Conservation (phyloP, 2,888 invertebrate genomes). For the Euplagia quadripunctaria region DNA sequence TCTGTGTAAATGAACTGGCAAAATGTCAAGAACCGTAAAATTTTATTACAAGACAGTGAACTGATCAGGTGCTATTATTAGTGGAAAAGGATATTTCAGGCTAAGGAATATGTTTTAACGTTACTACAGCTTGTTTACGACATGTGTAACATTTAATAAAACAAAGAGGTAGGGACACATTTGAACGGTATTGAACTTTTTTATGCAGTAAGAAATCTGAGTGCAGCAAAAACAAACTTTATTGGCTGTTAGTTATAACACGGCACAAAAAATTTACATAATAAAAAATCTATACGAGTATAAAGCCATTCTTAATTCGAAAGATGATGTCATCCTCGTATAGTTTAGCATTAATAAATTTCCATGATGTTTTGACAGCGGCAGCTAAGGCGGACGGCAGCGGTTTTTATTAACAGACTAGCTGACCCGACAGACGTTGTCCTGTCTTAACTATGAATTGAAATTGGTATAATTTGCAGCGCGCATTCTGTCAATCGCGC, state of each 20-base stretch:
- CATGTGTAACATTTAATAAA: no score
- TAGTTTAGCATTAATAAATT: background rate
- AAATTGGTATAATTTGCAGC: no score
- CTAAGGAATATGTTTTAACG: background rate
- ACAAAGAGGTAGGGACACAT: background rate
- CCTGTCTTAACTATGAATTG: no score
- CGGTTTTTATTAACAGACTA: no score
- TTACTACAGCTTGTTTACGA: background rate
- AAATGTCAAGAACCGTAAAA: slow-evolving; percentile 15
- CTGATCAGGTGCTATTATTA: background rate
- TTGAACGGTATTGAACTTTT: background rate
- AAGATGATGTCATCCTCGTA: background rate
- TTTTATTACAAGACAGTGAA: slow-evolving; percentile 9
- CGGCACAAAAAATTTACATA: no score
- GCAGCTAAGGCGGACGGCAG: no score
- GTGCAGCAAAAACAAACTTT: background rate
- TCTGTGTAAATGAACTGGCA: slow-evolving; percentile 11
- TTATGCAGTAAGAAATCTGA: background rate
- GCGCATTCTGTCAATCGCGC: no score
- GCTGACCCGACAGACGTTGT: no score
- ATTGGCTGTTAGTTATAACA: background rate
- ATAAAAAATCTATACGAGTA: background rate
- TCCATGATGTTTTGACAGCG: no score
- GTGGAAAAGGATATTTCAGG: background rate
- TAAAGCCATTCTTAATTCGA: background rate